Evolutionary conservation across 2,797 vertebrate genomes (phyloP).

Genomic region (Gorsachius magnificus): DNA sequence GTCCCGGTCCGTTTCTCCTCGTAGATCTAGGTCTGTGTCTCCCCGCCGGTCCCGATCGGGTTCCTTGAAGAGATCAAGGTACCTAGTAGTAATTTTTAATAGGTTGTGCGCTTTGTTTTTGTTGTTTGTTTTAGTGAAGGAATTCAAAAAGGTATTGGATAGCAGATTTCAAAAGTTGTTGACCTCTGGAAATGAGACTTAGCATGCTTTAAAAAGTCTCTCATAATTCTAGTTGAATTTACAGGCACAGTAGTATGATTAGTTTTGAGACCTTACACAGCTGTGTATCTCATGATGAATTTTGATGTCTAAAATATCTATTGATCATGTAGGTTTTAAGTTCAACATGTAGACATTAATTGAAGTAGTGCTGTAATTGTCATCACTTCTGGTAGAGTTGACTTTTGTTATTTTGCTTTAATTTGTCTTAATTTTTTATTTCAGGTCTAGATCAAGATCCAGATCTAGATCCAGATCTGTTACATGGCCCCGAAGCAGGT

Average conservation of each 20-base stretch:
- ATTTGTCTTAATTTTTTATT: not conserved
- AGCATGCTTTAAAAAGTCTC: not conserved
- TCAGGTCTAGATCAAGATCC: conserved; percentile 80
- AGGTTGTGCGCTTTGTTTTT: not conserved
- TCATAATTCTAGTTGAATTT: not conserved
- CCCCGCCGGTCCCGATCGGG: conserved; percentile 79
- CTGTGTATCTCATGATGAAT: not conserved
- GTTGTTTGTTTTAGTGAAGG: not conserved
- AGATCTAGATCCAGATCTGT: conserved; percentile 83
- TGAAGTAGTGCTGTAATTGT: not conserved
- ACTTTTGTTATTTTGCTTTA: not conserved
- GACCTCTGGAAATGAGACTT: not conserved
- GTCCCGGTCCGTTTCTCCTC: conserved; percentile 81
- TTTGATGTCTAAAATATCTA: not conserved
- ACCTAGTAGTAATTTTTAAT: not conserved
- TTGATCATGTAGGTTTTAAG: not conserved
- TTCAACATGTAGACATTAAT: not conserved
- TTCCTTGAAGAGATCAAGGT: conserved; percentile 86
- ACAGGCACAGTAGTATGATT: rapidly evolving
- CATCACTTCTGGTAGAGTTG: not conserved
- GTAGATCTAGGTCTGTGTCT: conserved; percentile 81
- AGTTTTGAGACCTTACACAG: not conserved
- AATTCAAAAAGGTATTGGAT: not conserved
- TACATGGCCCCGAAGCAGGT: conserved; percentile 86
- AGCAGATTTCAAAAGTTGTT: not conserved